phyloP scores from a whole-genome alignment of 92 coral and sea anemone species.

The Phenganax marumi region DNA sequence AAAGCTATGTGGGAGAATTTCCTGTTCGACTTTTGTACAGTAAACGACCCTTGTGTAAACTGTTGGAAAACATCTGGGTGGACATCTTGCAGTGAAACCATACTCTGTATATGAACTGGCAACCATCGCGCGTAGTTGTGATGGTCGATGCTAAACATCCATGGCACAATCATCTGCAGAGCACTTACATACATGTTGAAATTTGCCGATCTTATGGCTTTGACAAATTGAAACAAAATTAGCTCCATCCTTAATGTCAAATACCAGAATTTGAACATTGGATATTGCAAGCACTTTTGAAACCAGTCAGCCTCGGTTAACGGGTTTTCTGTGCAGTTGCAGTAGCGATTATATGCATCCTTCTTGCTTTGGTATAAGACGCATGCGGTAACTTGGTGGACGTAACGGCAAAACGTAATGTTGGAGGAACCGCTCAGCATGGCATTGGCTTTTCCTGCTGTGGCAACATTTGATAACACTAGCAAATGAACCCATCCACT shows the following conservation, averaged over 20 bases:
- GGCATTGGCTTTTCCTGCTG: constrained; percentile 26
- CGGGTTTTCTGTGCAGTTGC: constrained; percentile 20
- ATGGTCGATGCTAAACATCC: constrained; percentile 64
- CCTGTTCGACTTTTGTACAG: constrained; percentile 54
- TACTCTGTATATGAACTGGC: constrained; percentile 62
- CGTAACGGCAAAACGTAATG: constrained; percentile 27
- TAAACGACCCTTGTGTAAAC: constrained; percentile 61
- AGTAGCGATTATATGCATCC: constrained; percentile 16
- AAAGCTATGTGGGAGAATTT: constrained; percentile 62
- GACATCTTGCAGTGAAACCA: constrained; percentile 40
- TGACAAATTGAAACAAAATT: constrained; percentile 49
- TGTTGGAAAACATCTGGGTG: constrained; percentile 57
- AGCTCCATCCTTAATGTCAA: constrained; percentile 51
- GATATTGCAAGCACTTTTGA: constrained; percentile 7
- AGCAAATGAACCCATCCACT: constrained; percentile 32
- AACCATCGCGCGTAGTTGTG: constrained; percentile 65
- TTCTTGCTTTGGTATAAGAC: constrained; percentile 26
- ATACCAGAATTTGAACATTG: constrained; percentile 60
- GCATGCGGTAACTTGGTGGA: constrained; percentile 26
- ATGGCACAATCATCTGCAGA: constrained; percentile 39
- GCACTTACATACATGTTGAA: constrained; percentile 46
- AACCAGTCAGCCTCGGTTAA: constrained; percentile 24
- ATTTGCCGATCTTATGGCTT: constrained; percentile 37
- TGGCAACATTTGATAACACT: constrained; percentile 21
- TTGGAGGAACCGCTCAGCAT: constrained; percentile 29